A percentile compares a stretch with the other conserved stretches of the same genome.
These are phyloP conservation scores for Verasper variegatus DNA, from an alignment of 2,113 vertebrate genomes.

Conservation along the genomic window DNA sequence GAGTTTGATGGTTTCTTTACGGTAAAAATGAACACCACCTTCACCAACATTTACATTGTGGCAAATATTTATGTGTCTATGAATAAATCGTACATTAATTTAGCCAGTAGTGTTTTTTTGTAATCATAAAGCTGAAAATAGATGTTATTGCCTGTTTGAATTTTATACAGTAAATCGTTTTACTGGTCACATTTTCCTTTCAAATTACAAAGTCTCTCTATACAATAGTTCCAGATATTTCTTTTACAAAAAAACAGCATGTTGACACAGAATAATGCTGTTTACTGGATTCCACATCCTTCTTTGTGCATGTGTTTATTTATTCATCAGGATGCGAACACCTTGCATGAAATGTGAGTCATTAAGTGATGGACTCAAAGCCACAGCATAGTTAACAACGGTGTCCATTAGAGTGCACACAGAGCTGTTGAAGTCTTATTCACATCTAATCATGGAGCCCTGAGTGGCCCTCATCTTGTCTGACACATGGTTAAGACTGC, in stretches of 20 bases:
- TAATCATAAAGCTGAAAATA: neutral
- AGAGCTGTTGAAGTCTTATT: constrained; percentile 60
- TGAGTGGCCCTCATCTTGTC: constrained; percentile 71
- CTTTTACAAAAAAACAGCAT: neutral
- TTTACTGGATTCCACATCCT: neutral
- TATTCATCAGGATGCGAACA: constrained; percentile 15
- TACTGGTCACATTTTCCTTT: neutral
- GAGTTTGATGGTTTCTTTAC: neutral
- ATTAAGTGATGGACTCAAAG: constrained; percentile 33
- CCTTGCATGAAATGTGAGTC: constrained; percentile 26
- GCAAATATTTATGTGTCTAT: neutral
- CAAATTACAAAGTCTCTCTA: neutral
- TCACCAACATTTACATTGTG: neutral
- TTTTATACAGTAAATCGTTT: neutral
- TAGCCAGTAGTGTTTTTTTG: neutral
- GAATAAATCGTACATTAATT: neutral
- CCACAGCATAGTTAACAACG: constrained; percentile 1
- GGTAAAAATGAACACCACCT: too few relatives aligned
- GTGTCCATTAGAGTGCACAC: constrained; percentile 53
- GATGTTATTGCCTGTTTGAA: neutral
- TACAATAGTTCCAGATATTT: neutral
- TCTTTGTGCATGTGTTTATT: neutral
- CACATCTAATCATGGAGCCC: constrained; percentile 67
- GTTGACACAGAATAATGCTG: neutral
- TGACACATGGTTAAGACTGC: constrained; percentile 61